Evolutionary conservation across 2,797 vertebrate species (phyloP), one percentile per base, ranked within the genome.

Genomic region (Lagocephalus sceleratus): DNA sequence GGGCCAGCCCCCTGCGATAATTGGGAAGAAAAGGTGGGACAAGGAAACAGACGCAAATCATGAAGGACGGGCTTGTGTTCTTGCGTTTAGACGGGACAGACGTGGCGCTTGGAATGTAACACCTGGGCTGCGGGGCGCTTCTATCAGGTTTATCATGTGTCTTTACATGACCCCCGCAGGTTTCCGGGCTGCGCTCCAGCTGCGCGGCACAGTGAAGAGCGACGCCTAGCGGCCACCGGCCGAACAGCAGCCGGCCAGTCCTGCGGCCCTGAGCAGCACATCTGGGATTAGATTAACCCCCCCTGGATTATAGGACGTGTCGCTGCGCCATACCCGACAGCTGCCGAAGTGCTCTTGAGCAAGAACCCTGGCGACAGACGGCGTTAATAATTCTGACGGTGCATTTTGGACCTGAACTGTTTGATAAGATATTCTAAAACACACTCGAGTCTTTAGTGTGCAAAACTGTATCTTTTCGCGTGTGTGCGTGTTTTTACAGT

Each of bases 11-110:
- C 25, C 45, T 21, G 9, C 1, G 63, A 77, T 87, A 82, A 86
- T 86, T 87, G 69, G 80, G 57, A 72, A 47, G 51, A 57, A 70
- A 81, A 79, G 79, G 85, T 68, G 81, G 84, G 79, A 76, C 72
- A 19, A 10, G 10, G 44, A 53, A 63, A 58, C 20, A 52, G 68
- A 67, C 50, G 51, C 20, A 53, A 63, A 60, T 44, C 41, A 20
- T 20, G 19, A 15, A 53, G 44, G 29, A 64, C 44, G 38, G 29
- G 17, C 1, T 35, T 35, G 12, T 12, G 1, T 35, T 2, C 32
- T n/a, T n/a, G n/a, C n/a, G n/a, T n/a, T n/a, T n/a, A n/a, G 14
- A 14, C 14, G 14, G 3, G 4, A 35, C 32, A 35, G 11, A 35
- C 32, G 4, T 12, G 5, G 14, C 3, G 3, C 12, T 35, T 14